Evolutionary conservation across 2,888 invertebrate species (phyloP).

Genomic region (Trachelus stipa): DNA sequence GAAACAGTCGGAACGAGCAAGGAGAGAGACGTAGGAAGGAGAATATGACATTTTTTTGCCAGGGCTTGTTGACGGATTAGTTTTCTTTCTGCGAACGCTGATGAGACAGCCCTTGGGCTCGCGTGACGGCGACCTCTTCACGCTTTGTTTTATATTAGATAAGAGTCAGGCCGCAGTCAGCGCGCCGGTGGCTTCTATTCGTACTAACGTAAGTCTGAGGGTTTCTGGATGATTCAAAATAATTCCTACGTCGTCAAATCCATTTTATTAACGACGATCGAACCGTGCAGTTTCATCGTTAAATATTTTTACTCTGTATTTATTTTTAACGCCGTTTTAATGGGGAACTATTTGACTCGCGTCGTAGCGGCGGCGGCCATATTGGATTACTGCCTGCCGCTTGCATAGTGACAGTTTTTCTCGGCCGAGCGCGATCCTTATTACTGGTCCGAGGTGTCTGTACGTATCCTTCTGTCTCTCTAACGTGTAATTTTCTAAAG

Average conservation of each 20-base stretch:
- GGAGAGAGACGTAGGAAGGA: neutral
- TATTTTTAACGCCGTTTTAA: neutral
- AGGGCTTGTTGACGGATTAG: conserved; percentile 23
- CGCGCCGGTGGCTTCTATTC: neutral
- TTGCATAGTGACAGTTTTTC: neutral
- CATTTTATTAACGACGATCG: neutral
- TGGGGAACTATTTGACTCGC: neutral
- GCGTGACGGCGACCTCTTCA: conserved; percentile 1
- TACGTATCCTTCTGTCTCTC: neutral
- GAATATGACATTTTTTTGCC: conserved; percentile 12
- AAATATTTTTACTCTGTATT: neutral
- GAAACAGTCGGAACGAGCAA: too few relatives aligned
- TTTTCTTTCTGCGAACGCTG: conserved; percentile 47
- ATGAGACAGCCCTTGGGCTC: conserved; percentile 15
- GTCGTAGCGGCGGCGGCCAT: neutral
- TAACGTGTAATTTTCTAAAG: conserved; percentile 36
- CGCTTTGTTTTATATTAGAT: neutral
- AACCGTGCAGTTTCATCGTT: neutral
- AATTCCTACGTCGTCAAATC: neutral
- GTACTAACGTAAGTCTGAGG: neutral
- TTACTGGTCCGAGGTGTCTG: neutral
- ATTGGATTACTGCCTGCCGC: neutral
- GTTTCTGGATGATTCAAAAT: neutral
- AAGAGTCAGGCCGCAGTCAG: neutral
- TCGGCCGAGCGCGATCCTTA: neutral